phyloP scores from a whole-genome alignment of 2,113 vertebrate species.

The Conger conger region DNA sequence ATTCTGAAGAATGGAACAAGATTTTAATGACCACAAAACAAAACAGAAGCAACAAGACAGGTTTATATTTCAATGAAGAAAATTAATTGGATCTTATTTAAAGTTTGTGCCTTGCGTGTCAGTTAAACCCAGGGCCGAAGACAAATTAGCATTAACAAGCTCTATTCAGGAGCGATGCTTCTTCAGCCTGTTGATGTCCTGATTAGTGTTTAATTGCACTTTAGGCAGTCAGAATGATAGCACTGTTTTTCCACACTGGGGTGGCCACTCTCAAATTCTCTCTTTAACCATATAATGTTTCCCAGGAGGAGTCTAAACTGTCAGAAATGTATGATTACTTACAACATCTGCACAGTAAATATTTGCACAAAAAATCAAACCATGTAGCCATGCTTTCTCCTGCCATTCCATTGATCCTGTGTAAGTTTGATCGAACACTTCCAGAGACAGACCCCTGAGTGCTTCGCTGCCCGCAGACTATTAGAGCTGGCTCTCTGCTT shows the following conservation, averaged over 20 bases:
- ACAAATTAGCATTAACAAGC: background rate
- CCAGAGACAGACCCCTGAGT: background rate
- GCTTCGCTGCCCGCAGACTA: background rate
- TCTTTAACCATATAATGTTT: background rate
- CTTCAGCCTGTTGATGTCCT: background rate
- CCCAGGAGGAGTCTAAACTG: background rate
- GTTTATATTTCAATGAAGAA: background rate
- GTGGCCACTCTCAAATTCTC: background rate
- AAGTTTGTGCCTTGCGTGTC: background rate
- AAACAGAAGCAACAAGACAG: background rate
- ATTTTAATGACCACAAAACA: background rate
- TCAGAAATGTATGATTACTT: background rate
- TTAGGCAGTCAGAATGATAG: background rate
- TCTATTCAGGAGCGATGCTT: background rate
- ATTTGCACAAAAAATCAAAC: background rate
- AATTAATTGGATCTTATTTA: background rate
- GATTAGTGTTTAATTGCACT: constrained; percentile 9
- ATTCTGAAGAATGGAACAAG: background rate
- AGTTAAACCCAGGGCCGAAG: background rate
- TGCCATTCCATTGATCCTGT: background rate
- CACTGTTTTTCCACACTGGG: background rate
- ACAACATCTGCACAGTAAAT: background rate
- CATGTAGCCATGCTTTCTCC: background rate
- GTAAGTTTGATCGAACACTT: constrained; percentile 3
- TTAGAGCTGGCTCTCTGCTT: background rate